These are phyloP conservation scores for Thalassaphorura encarpata DNA, from an alignment of 1,140 invertebrate genomes.

Conservation along the genomic window DNA sequence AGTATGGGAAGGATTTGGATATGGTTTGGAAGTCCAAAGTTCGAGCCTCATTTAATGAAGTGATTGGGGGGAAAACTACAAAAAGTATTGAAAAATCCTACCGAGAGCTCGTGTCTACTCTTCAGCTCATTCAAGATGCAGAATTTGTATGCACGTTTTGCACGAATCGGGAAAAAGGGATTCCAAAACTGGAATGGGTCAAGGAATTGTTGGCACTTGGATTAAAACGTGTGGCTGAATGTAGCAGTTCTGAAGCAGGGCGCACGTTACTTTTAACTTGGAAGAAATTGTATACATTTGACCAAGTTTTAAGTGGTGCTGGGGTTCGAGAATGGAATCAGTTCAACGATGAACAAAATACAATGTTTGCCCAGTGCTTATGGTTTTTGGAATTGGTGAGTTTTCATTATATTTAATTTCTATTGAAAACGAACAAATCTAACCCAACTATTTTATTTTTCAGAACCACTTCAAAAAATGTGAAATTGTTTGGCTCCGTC, in stretches of 20 bases:
- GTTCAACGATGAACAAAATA: slow-evolving; percentile 15
- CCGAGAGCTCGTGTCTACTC: not conserved
- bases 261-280: slow-evolving; percentile 3
- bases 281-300: slow-evolving; percentile 29
- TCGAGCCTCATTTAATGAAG: not conserved
- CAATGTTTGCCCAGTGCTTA: slow-evolving; percentile 18
- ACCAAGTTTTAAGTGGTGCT: slow-evolving; percentile 14
- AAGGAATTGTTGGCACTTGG: slow-evolving; percentile 19
- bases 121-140: slow-evolving; percentile 12
- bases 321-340: slow-evolving; percentile 18
- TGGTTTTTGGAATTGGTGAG: slow-evolving; percentile 21
- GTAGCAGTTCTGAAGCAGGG: not conserved
- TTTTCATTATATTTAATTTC: not conserved
- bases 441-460: slow-evolving; percentile 4
- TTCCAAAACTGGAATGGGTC: slow-evolving; percentile 16
- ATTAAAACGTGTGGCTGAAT: not conserved
- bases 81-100: not conserved
- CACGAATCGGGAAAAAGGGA: not conserved
- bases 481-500: slow-evolving; percentile 24
- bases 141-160: slow-evolving; percentile 24
- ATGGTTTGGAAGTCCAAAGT: slow-evolving; percentile 25
- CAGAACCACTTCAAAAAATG: slow-evolving; percentile 22
- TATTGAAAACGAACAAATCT: not conserved
- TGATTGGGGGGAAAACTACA: not conserved
- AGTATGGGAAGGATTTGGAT: slow-evolving; percentile 25